Evolutionary conservation across 2,113 vertebrate species (phyloP).

Genomic region (Vulpes ferrilata): DNA sequence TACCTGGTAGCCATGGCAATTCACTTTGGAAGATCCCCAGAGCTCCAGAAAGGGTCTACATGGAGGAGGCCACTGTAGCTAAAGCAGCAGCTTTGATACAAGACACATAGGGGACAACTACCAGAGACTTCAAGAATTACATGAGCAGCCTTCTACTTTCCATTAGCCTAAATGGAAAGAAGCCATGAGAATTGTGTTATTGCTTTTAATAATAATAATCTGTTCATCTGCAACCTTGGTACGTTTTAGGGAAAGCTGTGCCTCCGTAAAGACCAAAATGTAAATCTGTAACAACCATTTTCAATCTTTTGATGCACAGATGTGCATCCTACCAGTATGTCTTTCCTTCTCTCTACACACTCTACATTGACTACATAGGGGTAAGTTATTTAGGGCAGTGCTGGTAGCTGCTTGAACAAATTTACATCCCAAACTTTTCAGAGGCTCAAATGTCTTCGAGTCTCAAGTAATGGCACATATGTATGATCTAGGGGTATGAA

Average conservation of each 20-base stretch:
- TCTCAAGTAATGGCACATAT: neutral
- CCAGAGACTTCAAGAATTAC: neutral
- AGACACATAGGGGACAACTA: neutral
- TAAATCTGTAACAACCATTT: neutral
- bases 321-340: neutral
- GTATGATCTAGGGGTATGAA: neutral
- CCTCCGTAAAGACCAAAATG: neutral
- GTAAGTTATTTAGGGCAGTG: no score
- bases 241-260: neutral
- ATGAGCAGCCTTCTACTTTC: neutral
- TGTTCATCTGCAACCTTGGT: neutral
- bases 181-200: neutral
- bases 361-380: rapidly evolving
- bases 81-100: neutral
- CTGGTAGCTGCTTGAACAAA: neutral
- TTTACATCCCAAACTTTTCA: neutral
- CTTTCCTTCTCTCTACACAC: neutral
- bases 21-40: neutral
- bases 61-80: neutral
- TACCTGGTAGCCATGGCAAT: slow-evolving; percentile 40
- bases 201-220: neutral
- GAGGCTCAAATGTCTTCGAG: neutral
- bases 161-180: neutral
- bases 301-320: neutral
- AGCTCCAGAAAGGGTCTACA: neutral